These are phyloP conservation scores for Glandiceps talaboti DNA, from an alignment of 53 echinoderm and acorn worm genomes.

Conservation along the genomic window DNA sequence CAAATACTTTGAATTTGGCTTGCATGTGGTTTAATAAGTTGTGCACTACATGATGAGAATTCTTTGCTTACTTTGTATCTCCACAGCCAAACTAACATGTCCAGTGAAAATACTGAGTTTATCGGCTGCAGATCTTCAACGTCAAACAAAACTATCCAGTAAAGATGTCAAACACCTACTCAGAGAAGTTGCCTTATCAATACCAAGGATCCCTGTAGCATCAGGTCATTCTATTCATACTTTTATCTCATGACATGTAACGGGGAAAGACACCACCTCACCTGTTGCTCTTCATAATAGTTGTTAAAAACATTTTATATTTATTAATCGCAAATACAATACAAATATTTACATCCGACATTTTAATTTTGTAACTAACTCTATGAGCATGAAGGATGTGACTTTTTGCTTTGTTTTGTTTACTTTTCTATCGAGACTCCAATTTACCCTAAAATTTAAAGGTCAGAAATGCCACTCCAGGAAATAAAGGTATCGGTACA, in stretches of 20 bases:
- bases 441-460: too few relatives aligned
- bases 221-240: slow-evolving; percentile 43
- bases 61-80: neutral
- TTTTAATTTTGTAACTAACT: too few relatives aligned
- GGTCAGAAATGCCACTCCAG: too few relatives aligned
- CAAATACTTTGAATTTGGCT: too few relatives aligned
- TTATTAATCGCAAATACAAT: too few relatives aligned
- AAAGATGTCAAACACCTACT: slow-evolving; percentile 43
- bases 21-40: neutral
- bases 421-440: too few relatives aligned
- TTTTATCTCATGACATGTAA: slow-evolving; percentile 8
- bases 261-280: too few relatives aligned
- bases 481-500: too few relatives aligned
- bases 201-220: slow-evolving; percentile 40
- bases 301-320: too few relatives aligned
- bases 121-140: slow-evolving; percentile 65
- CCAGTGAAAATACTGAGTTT: slow-evolving; percentile 47
- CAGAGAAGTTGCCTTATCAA: slow-evolving; percentile 40
- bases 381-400: too few relatives aligned
- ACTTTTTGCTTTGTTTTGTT: too few relatives aligned
- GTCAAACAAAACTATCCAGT: slow-evolving; percentile 50
- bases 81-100: slow-evolving; percentile 37
- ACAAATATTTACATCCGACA: slow-evolving; percentile 12
- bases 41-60: neutral
- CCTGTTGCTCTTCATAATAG: too few relatives aligned